Percentiles rank a stretch among this genome's conserved stretches.
These are phyloP conservation scores for Clarias pachynema DNA, from an alignment of 2,797 vertebrate species.

Conservation along the genomic window DNA sequence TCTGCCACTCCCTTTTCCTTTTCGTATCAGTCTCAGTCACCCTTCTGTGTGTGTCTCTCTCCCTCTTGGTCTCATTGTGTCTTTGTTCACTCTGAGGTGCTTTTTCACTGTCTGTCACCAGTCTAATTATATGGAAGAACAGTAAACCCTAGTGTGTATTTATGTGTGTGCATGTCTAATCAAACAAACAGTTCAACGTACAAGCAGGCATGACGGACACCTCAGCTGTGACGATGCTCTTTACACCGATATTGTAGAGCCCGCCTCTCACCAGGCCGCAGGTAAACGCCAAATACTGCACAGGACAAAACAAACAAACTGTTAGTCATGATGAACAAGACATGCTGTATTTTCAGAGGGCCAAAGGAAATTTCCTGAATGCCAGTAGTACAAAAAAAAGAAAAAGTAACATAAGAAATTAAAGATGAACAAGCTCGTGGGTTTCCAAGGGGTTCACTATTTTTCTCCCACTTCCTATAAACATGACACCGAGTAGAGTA, in stretches of 20 bases:
- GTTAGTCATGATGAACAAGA: background rate
- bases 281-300: constrained; percentile 92
- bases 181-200: constrained; percentile 68
- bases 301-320: background rate
- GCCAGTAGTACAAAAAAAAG: background rate
- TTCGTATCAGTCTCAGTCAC: background rate
- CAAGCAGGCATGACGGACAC: constrained; percentile 94
- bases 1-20: background rate
- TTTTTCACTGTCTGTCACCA: background rate
- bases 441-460: background rate
- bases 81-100: background rate
- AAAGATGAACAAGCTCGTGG: background rate
- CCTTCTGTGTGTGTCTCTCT: background rate
- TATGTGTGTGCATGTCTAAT: background rate
- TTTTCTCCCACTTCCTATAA: background rate
- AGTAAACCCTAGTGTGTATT: background rate
- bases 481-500: background rate
- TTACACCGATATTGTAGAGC: constrained; percentile 89
- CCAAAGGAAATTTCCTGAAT: background rate
- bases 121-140: background rate
- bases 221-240: constrained; percentile 93
- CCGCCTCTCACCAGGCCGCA: constrained; percentile 93
- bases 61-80: background rate
- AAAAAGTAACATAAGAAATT: background rate
- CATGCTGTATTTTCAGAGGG: background rate